Evolutionary conservation across 2,797 vertebrate species (phyloP), one percentile per base, ranked within the genome.

Genomic region (Epinephelus malabaricus): DNA sequence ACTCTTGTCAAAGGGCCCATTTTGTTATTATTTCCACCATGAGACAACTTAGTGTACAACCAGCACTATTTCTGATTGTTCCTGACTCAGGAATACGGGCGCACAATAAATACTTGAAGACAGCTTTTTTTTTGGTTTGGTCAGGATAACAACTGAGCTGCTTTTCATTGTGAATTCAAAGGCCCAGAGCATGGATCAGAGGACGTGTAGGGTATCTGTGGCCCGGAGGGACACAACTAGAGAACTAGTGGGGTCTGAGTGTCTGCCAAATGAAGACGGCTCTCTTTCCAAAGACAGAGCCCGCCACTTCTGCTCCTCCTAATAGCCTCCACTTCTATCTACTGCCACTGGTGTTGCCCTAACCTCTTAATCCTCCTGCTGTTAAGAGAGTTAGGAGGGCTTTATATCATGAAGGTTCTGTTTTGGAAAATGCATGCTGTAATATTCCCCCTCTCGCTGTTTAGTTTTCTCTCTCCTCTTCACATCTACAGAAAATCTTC

Each of bases 201-300:
- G 81, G 73, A 63, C 56, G 15, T 34, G 51, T 38, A 71, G 76
- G 72, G 49, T 65, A 73, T 74, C 60, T 73, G 55, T 19, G 8
- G 70, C 50, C 69, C 79, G 50, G 73, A 82, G 83, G 62, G 77
- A 74, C 58, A 43, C 50, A 51, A 23, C 34, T 18, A 73, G 45
- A 68, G 66, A 55, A 40, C 40, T 21, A 27, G 40, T 81, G 72
- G 53, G 49, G 76, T 83, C 72, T 81, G 69, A 81, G 49, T 59
- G 38, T 73, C 79, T 45, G 79, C 82, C 82, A 88, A 85, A 87
- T 79, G 69, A 84, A 78, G 77, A 79, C 80, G 81, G 55, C 67
- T 85, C 6, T 83, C 56, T 88, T 80, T 86, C 67, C 34, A 55
- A 65, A 84, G 68, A 74, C 79, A 49, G 59, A 58, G 74, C 21